Evolutionary conservation across 2,797 vertebrate species (phyloP), one percentile per base, ranked within the genome.

Genomic region (Poecilia picta): DNA sequence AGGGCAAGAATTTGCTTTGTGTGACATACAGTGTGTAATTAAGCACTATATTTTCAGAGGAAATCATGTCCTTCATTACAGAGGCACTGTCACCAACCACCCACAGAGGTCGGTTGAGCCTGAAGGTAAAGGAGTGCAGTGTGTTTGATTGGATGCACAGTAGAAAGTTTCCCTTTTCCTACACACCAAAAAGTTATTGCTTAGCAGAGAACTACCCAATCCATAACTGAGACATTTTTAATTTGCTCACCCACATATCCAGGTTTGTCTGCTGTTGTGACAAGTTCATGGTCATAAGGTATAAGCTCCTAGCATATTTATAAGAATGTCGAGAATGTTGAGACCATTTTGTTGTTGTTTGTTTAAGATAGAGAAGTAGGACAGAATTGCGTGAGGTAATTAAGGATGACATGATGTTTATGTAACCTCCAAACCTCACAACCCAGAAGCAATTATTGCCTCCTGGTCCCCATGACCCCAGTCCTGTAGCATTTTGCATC

Each of bases 401-500:
- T 91, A 94, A 84, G 85, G 91, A 80, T 94, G 95, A 96, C 95
- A 95, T 85, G 83, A 95, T 96, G 95, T 96, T 96, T 96, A 95
- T 89, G 95, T 96, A 96, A 96, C 95, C 95, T 93, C 93, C 87
- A 93, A 93, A 93, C 94, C 92, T 93, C 89, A 89, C 90, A 92
- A 94, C 94, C 94, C 93, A 95, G 92, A 94, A 81, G 89, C 93
- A 96, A 95, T 96, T 95, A 96, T 89, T 92, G 92, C 83, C 85
- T 90, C 92, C 94, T 82, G 91, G 92, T 94, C 87, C 81, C 64
- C 49, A 84, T 94, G 94, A 95, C 94, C 94, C 94, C 76, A 33
- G 79, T 85, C 86, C 88, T 77, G 87, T 84, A 87, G 91, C 74
- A 71, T 81, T 81, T 59, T 81, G 81, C 86, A 72, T 85, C 25